phyloP scores from a whole-genome alignment of 2,797 vertebrate genomes.

The Amphiprion clarkii region DNA sequence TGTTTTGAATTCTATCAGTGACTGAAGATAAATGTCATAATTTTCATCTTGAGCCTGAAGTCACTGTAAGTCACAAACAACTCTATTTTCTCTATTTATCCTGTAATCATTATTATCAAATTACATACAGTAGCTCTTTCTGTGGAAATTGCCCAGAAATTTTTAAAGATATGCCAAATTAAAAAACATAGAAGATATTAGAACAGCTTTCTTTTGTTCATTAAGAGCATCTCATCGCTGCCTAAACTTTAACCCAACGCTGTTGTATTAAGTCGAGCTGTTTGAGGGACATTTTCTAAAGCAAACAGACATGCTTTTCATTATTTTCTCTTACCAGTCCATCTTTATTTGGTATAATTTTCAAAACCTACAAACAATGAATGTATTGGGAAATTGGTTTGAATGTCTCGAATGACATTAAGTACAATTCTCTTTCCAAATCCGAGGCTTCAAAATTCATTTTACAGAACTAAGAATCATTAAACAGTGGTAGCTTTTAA shows the following conservation, averaged over 20 bases:
- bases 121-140: not conserved
- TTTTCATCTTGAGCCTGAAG: not conserved
- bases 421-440: slow-evolving; percentile 49
- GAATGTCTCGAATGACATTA: slow-evolving; percentile 40
- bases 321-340: slow-evolving; percentile 49
- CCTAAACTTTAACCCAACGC: too few species aligned
- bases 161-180: not conserved
- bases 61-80: not conserved
- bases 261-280: not conserved
- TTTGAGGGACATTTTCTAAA: not conserved
- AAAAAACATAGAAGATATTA: not conserved
- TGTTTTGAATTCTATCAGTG: too few species aligned
- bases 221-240: too few species aligned
- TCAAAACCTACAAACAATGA: slow-evolving; percentile 64
- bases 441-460: slow-evolving; percentile 58
- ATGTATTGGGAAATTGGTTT: slow-evolving; percentile 55
- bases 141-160: not conserved
- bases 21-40: too few species aligned
- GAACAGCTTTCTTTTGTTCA: not conserved
- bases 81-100: not conserved
- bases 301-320: not conserved
- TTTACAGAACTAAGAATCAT: slow-evolving; percentile 25
- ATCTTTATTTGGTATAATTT: slow-evolving; percentile 78
- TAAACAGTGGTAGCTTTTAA: slow-evolving; percentile 40
- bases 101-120: not conserved